Base-by-base conservation (phyloP, 2,797 vertebrate genomes). In the Sebastes oblongus region DNA sequence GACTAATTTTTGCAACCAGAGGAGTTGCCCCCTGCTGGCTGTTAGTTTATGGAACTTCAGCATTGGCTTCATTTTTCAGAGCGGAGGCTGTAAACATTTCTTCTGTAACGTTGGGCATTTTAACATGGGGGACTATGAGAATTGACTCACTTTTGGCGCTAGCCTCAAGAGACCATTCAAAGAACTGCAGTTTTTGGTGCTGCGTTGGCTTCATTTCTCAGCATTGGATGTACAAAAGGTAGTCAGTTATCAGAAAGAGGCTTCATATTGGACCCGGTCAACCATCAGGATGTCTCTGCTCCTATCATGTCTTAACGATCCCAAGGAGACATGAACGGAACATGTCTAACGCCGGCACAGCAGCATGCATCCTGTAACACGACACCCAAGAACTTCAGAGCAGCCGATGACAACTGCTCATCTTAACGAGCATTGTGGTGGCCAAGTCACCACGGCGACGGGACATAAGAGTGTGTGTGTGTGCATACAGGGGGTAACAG, bases 301-400 rank as follows among this genome's bases (percentile, higher is more conserved):
- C 82, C 46, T 52, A 61, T n/a, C 50, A 4, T 65, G 77, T 55
- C 77, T 25, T 10, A 30, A 76, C 42, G 32, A 85, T 42, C 52
- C 71, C 74, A 36, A 83, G 78, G 87, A 88, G 85, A 83, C 82
- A 16, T 8, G 52, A 72, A 39, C 29, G 24, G 81, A 68, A 85
- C 75, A 68, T 30, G 74, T 73, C 82, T 74, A 56, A 91, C 70
- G 71, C 75, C 58, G 39, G 72, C 78, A 54, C 64, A 60, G 77
- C 86, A 75, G 77, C 81, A 65, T n/a, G 56, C 87, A 79, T 78
- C 84, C 86, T 86, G 92, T 81, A 94, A 95, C 84, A 22, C 20
- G 86, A 95, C 88, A 87, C 92, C 77, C 74, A 24, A 78, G 81
- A 81, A 78, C 74, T 80, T 39, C 16, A 68, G 71, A 66, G 70